Conservation (phyloP, 2,888 invertebrate genomes). For the Litoditis marina region DNA sequence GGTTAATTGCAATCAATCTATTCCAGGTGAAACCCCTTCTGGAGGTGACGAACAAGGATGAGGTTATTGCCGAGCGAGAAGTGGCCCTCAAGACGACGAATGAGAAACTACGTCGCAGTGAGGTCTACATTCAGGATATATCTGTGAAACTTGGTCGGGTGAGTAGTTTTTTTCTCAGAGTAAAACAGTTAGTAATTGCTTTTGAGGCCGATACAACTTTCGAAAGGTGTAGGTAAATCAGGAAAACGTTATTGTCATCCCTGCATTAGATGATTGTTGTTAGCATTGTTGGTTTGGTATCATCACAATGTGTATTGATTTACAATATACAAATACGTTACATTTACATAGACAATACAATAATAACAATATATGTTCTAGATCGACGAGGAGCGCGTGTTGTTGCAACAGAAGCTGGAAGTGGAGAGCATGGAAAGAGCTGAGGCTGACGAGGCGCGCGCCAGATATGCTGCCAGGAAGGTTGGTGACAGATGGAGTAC, state of each 20-base stretch:
- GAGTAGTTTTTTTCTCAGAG: neutral
- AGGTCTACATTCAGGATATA: constrained; percentile 31
- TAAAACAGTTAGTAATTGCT: neutral
- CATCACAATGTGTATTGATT: no score
- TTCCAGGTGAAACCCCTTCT: constrained; percentile 79
- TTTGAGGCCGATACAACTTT: neutral
- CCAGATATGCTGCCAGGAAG: neutral
- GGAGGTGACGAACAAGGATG: constrained; percentile 93
- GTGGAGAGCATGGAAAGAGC: constrained; percentile 65
- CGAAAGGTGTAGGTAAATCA: no score
- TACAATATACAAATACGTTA: no score
- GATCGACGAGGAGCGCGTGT: constrained; percentile 85
- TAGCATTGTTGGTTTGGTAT: no score
- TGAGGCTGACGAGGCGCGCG: constrained; percentile 12
- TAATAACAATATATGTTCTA: constrained; percentile 22
- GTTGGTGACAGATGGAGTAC: no score
- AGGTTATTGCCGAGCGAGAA: constrained; percentile 92
- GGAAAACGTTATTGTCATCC: no score
- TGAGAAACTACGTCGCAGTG: constrained; percentile 37
- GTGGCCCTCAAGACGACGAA: constrained; percentile 74
- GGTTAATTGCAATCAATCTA: no score
- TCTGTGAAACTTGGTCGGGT: constrained; percentile 16
- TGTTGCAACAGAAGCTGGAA: constrained; percentile 84
- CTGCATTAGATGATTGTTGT: no score
- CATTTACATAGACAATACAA: neutral